Base-by-base conservation (phyloP, 2,113 vertebrate genomes). In the Siphamia tubifer region DNA sequence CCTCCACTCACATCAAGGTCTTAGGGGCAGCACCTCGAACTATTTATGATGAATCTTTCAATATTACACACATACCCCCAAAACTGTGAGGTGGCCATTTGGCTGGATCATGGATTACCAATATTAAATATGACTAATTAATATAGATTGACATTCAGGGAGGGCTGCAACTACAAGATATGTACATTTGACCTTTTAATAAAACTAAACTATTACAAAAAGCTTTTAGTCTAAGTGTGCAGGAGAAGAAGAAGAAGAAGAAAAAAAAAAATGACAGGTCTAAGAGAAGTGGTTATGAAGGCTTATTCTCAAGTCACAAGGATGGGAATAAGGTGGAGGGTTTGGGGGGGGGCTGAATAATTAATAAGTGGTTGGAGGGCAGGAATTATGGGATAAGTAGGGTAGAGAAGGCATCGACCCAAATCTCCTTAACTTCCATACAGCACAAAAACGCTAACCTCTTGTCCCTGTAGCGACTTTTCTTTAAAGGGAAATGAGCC, bases 351-450 rank as follows among this genome's bases (percentile, higher is more conserved):
- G 16, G 23, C 17, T 62, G 44, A 69, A 58, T 74, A 70, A 74
- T 68, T 49, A 77, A 53, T n/a, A 34, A 35, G 66, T 44, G 30
- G 52, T 68, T 52, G 31, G 30, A 51, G 28, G 49, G 64, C 40
- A 70, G 40, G 69, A 83, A 64, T 58, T 65, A 78, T 45, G 12
- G 60, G 63, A 54, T 44, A 64, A 60, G 30, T 55, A 5, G 47
- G 45, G 42, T 3, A 38, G n/a, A 28, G 53, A 39, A 45, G 19
- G 42, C 36, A 60, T 44, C 27, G 6, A 71, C 7, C 57, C 39
- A 58, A 71, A 82, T 77, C 43, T 69, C 19, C 25, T 48, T 28
- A 66, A 71, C 34, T 34, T 45, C 3, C 8, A 32, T 23, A 20
- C 13, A 28, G 20, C 11, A 16, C 7, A 53, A 15, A 42, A 77